phyloP scores from a whole-genome alignment of 1,140 invertebrate genomes.

The Carcinoscorpius rotundicauda region DNA sequence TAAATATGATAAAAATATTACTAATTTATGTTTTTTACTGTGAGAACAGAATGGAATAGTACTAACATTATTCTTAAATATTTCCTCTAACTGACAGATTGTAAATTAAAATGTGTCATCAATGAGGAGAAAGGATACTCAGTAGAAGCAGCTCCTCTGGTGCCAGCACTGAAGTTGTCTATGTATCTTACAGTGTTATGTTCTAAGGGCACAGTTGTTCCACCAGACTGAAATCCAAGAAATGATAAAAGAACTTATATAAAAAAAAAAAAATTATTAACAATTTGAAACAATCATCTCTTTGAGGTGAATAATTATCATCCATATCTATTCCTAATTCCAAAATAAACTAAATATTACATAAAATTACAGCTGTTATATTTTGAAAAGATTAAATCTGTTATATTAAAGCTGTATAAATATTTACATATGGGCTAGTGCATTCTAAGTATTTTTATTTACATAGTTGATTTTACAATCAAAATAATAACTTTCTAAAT shows the following conservation, averaged over 20 bases:
- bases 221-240: conserved; percentile 55
- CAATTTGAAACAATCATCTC: background rate
- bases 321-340: background rate
- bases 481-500: too few species aligned
- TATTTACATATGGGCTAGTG: too few species aligned
- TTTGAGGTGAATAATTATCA: background rate
- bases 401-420: too few species aligned
- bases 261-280: background rate
- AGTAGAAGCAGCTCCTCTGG: conserved; percentile 79
- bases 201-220: conserved; percentile 91
- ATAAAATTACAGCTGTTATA: background rate
- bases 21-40: conserved; percentile 5
- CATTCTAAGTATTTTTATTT: too few species aligned
- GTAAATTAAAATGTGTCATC: too few species aligned
- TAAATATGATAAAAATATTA: conserved; percentile 4
- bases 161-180: conserved; percentile 97
- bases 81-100: too few species aligned
- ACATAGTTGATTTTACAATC: too few species aligned
- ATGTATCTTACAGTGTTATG: conserved; percentile 94
- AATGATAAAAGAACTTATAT: background rate
- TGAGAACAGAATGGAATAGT: background rate
- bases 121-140: conserved; percentile 46
- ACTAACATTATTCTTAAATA: background rate
- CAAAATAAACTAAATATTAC: background rate
- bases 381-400: background rate